Conservation (phyloP, 1,140 invertebrate genomes). For the Nephila pilipes region DNA sequence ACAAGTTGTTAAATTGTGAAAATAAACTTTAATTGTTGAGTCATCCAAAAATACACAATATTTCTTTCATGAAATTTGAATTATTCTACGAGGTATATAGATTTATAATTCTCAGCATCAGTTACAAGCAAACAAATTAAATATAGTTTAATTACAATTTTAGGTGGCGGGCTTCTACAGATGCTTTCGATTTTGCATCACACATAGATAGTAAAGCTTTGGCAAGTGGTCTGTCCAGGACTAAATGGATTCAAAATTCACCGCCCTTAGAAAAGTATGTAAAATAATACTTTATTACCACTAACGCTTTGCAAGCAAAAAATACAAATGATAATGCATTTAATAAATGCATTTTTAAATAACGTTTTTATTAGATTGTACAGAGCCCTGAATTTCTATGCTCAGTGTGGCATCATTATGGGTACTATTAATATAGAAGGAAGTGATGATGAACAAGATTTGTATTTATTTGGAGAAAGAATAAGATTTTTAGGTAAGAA, state of each 20-base stretch:
- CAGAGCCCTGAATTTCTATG: conserved; percentile 39
- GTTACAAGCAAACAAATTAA: too few relatives aligned
- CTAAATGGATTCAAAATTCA: conserved; percentile 12
- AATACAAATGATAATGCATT: neutral
- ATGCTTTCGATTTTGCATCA: conserved; percentile 29
- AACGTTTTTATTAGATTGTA: neutral
- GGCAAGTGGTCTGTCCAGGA: neutral
- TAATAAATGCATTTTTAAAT: neutral
- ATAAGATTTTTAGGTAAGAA: conserved; percentile 59
- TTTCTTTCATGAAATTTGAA: too few relatives aligned
- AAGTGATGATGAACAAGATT: neutral
- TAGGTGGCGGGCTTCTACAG: conserved; percentile 60
- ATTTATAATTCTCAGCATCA: too few relatives aligned
- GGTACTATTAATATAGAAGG: conserved; percentile 43
- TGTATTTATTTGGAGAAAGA: conserved; percentile 60
- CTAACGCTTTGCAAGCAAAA: neutral
- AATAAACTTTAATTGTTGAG: too few relatives aligned
- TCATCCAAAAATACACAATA: too few relatives aligned
- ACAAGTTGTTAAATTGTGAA: too few relatives aligned
- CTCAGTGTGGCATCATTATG: conserved; percentile 25
- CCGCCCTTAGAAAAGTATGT: conserved; percentile 47
- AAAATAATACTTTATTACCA: neutral
- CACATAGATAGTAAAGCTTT: conserved; percentile 25
- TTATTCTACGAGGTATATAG: too few relatives aligned
- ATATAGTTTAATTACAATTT: neutral